Percentiles rank a stretch among this genome's conserved stretches.
These are phyloP conservation scores for Leucophora obtusa DNA, from an alignment of 2,888 invertebrate genomes.

Conservation along the genomic window DNA sequence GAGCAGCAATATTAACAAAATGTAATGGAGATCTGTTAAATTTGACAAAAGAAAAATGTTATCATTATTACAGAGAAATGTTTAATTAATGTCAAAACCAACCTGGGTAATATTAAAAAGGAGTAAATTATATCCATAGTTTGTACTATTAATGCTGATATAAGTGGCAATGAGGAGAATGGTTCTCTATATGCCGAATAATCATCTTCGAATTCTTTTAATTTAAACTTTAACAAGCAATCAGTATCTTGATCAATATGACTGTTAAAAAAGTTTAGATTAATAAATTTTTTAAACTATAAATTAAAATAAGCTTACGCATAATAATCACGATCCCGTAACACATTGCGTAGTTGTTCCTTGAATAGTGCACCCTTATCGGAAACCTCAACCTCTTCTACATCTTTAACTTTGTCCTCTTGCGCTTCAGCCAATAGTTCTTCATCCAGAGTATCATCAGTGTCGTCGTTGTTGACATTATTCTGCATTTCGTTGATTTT, in stretches of 20 bases:
- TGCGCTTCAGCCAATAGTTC: conserved; percentile 70
- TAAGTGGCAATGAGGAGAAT: conserved; percentile 83
- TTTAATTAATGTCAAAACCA: conserved; percentile 40
- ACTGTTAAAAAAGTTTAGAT: conserved; percentile 61
- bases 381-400: conserved; percentile 69
- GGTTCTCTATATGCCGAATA: conserved; percentile 84
- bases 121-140: conserved; percentile 80
- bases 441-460: conserved; percentile 69
- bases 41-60: not conserved
- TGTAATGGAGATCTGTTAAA: conserved; percentile 72
- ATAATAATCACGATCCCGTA: conserved; percentile 90
- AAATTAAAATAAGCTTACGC: conserved; percentile 81
- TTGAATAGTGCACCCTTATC: conserved; percentile 85
- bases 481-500: conserved; percentile 72
- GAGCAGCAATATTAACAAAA: conserved; percentile 74
- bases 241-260: conserved; percentile 84
- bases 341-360: conserved; percentile 88
- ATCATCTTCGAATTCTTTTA: conserved; percentile 83
- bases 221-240: conserved; percentile 83
- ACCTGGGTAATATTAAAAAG: conserved; percentile 81
- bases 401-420: conserved; percentile 45
- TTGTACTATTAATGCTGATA: conserved; percentile 83
- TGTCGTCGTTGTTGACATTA: conserved; percentile 66
- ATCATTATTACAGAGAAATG: not conserved
- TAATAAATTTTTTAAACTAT: conserved; percentile 3